A percentile compares a stretch with the other conserved stretches of the same genome.
phyloP scores from a whole-genome alignment of 1,140 invertebrate genomes.

The Drosophila lacteicornis region DNA sequence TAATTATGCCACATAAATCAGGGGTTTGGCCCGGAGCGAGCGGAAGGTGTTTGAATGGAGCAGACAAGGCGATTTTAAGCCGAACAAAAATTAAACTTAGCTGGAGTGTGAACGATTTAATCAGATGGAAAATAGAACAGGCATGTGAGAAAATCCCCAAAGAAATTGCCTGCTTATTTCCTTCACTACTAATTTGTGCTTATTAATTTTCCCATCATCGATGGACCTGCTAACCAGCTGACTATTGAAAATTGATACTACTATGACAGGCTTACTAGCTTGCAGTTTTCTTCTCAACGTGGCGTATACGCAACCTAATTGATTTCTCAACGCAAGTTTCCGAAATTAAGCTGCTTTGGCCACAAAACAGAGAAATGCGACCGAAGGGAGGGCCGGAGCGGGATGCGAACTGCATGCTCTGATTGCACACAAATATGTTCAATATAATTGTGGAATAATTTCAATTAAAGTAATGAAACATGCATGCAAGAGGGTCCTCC shows the following conservation, averaged over 20 bases:
- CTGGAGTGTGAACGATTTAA: conserved; percentile 20
- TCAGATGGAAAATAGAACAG: conserved; percentile 4
- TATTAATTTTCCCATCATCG: conserved; percentile 1
- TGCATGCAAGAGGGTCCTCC: conserved; percentile 29
- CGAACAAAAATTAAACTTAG: conserved; percentile 11
- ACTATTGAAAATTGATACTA: neutral
- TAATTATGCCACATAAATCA: conserved; percentile 75
- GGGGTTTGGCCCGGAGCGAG: neutral
- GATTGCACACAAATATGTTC: conserved; percentile 42
- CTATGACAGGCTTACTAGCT: neutral
- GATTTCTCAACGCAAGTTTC: conserved; percentile 39
- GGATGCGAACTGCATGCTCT: conserved; percentile 12
- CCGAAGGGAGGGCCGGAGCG: neutral
- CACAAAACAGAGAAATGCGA: conserved; percentile 8
- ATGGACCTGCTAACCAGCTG: conserved; percentile 3
- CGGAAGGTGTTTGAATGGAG: neutral
- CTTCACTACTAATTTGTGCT: neutral
- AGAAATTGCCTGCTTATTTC: neutral
- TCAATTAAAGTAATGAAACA: conserved; percentile 77
- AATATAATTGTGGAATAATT: conserved; percentile 71
- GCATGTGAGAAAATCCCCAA: neutral
- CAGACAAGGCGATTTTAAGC: conserved; percentile 1
- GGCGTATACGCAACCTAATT: conserved; percentile 45
- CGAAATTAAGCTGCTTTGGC: conserved; percentile 25
- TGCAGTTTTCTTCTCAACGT: neutral